These are phyloP conservation scores for Pristionchus fissidentatus DNA, from an alignment of 2,888 invertebrate genomes.

Conservation along the genomic window DNA sequence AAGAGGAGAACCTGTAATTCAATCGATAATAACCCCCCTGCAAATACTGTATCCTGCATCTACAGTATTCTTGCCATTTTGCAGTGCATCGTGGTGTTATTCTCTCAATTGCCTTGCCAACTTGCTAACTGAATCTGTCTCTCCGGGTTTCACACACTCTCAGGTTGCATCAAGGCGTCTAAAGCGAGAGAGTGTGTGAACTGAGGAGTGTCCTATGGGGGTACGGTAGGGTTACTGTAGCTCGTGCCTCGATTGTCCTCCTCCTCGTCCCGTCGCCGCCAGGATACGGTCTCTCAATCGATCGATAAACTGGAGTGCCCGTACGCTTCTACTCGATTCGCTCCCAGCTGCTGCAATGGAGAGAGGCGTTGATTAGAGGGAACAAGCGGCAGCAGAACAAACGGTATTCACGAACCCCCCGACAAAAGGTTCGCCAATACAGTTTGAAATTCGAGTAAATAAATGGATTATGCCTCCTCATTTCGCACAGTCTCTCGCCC, in stretches of 20 bases:
- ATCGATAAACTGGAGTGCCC: constrained; percentile 61
- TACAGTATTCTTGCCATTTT: no score
- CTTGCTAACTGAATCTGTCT: no score
- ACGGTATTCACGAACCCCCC: no score
- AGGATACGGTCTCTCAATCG: constrained; percentile 61
- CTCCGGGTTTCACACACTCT: neutral
- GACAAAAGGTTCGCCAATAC: no score
- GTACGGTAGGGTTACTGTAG: no score
- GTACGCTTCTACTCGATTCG: constrained; percentile 67
- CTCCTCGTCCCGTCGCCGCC: constrained; percentile 49
- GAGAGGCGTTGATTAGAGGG: neutral
- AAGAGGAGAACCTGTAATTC: constrained; percentile 65
- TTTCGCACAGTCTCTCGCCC: no score
- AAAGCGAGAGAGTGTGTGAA: neutral
- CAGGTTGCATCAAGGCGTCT: no score
- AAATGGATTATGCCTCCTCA: no score
- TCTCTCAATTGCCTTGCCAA: neutral
- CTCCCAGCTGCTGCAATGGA: constrained; percentile 65
- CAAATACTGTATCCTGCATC: neutral
- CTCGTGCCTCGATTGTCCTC: constrained; percentile 35
- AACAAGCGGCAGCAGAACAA: no score
- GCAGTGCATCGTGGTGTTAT: no score
- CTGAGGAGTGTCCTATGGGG: neutral
- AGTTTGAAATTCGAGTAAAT: no score
- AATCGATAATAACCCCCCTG: neutral